Conservation (phyloP, 2,113 vertebrate genomes). For the Apteryx owenii region DNA sequence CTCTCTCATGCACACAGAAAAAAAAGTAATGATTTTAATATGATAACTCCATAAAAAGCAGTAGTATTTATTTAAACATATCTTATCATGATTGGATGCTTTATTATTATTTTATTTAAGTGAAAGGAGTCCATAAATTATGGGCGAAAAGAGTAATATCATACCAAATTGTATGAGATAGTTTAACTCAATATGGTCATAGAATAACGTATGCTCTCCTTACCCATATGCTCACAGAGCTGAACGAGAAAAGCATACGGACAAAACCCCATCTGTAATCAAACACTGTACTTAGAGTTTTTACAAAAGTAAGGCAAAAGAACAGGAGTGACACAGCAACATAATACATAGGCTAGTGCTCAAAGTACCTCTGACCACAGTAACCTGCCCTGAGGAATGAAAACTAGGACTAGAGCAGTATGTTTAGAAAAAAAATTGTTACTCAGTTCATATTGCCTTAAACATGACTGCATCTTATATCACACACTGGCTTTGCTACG, state of each 20-base stretch:
- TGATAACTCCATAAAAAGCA: not conserved
- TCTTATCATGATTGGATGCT: not conserved
- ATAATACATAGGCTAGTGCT: not conserved
- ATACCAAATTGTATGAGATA: not conserved
- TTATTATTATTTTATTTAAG: not conserved
- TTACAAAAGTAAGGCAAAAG: not conserved
- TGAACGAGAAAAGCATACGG: not conserved
- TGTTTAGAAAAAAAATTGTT: not conserved
- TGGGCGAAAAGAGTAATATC: not conserved
- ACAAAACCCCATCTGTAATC: not conserved
- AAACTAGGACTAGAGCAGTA: not conserved
- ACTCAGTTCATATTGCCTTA: not conserved
- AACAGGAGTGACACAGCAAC: not conserved
- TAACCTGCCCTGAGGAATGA: not conserved
- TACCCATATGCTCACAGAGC: not conserved
- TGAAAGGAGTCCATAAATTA: not conserved
- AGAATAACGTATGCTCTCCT: rapidly evolving
- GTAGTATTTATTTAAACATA: not conserved
- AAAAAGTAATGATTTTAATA: not conserved
- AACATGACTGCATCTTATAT: not conserved
- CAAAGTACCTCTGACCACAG: not conserved
- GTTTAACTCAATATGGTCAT: not conserved
- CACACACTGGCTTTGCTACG: rapidly evolving
- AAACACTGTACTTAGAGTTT: not conserved
- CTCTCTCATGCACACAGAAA: no score